phyloP scores from a whole-genome alignment of 2,888 invertebrate species.

The Scaptomyza cyrtandrae region DNA sequence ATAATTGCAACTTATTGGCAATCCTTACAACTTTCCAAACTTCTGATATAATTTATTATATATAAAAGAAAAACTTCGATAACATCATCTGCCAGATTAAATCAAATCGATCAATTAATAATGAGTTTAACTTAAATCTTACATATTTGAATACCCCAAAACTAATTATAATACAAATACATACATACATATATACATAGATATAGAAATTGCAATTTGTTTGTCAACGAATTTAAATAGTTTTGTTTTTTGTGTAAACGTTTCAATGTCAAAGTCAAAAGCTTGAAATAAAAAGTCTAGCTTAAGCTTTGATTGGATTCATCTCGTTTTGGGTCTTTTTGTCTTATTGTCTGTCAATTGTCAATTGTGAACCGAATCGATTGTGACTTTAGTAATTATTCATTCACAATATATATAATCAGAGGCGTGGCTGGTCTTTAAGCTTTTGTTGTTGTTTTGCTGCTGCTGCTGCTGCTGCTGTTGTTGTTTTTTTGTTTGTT shows the following conservation, averaged over 20 bases:
- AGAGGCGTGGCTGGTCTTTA: neutral
- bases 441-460: neutral
- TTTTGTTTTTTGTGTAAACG: neutral
- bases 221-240: neutral
- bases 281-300: neutral
- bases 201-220: neutral
- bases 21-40: too few relatives aligned
- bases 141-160: neutral
- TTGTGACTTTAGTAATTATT: conserved; percentile 1
- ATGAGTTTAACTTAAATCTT: neutral
- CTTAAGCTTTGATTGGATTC: conserved; percentile 4
- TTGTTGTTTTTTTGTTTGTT: too few relatives aligned
- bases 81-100: too few relatives aligned
- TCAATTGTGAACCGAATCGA: conserved; percentile 9
- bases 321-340: neutral
- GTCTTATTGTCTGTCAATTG: conserved; percentile 5
- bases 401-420: conserved; percentile 14
- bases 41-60: too few relatives aligned
- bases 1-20: too few relatives aligned
- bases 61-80: too few relatives aligned
- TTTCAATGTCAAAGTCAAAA: conserved; percentile 7
- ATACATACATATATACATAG: neutral
- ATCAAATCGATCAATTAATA: too few relatives aligned
- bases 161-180: conserved; percentile 7
- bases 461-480: neutral